Conservation (phyloP, 1,140 invertebrate genomes). For the Heliconius hewitsoni region DNA sequence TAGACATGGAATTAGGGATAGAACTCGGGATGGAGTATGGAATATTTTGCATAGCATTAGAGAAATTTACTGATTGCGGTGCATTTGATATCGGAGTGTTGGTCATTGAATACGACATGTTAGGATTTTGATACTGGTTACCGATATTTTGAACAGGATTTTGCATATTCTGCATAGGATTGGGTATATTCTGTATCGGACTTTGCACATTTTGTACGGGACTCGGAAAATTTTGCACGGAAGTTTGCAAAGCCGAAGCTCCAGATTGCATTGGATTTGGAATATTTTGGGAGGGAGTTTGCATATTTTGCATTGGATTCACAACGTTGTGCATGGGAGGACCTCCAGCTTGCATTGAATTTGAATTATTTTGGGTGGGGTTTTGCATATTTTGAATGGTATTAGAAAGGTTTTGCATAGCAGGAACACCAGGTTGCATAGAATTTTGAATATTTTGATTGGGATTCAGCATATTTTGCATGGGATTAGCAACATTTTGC, state of each 20-base stretch:
- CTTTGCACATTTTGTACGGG: neutral
- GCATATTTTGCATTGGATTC: slow-evolving; percentile 7
- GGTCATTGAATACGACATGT: slow-evolving; percentile 1
- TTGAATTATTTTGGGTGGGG: slow-evolving; percentile 12
- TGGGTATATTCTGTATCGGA: slow-evolving; percentile 14
- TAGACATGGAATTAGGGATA: slow-evolving; percentile 1
- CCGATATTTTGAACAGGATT: slow-evolving; percentile 6
- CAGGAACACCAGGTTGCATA: neutral
- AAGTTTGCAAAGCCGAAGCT: neutral
- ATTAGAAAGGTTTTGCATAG: neutral
- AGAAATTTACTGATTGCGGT: slow-evolving; percentile 23
- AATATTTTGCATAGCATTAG: slow-evolving; percentile 33
- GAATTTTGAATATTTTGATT: neutral
- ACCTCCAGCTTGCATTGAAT: slow-evolving; percentile 3
- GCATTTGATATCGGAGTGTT: slow-evolving; percentile 19
- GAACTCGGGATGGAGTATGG: slow-evolving; percentile 13
- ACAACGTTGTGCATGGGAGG: neutral
- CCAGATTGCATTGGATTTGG: neutral
- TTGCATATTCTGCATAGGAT: slow-evolving; percentile 16
- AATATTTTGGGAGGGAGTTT: slow-evolving; percentile 9
- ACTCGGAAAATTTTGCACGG: neutral
- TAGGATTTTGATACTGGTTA: slow-evolving; percentile 32
- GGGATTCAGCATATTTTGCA: slow-evolving; percentile 26
- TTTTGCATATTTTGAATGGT: slow-evolving; percentile 25
- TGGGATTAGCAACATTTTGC: slow-evolving; percentile 1